Evolutionary conservation across 2,113 vertebrate species (phyloP).

Genomic region (Zonotrichia leucophrys): DNA sequence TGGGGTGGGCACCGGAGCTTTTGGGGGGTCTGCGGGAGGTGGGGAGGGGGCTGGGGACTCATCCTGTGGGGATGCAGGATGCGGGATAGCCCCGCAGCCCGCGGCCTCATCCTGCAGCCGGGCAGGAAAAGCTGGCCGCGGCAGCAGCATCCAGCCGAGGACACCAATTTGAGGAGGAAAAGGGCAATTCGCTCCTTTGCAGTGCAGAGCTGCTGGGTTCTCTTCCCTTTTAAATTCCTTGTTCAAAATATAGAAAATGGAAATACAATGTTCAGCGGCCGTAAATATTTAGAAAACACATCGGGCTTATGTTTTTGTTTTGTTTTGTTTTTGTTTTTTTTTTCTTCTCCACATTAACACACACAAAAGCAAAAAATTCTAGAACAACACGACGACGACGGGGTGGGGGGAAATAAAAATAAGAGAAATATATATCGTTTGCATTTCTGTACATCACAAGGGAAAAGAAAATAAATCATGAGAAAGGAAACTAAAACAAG

Average conservation of each 20-base stretch:
- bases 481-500: slow-evolving; percentile 62
- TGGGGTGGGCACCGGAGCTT: neutral
- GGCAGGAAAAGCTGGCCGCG: rapidly evolving
- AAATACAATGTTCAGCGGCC: slow-evolving; percentile 44
- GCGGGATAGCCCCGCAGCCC: neutral
- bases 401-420: neutral
- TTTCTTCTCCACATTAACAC: slow-evolving; percentile 74
- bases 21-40: neutral
- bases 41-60: neutral
- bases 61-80: neutral
- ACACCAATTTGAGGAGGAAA: neutral
- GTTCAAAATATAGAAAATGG: slow-evolving; percentile 44
- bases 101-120: neutral
- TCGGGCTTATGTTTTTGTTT: neutral
- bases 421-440: slow-evolving; percentile 62
- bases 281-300: slow-evolving; percentile 67
- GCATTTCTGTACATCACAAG: slow-evolving; percentile 79
- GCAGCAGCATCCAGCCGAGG: neutral
- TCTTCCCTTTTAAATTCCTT: slow-evolving; percentile 83
- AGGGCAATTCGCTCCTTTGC: neutral
- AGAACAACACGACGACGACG: slow-evolving; percentile 69
- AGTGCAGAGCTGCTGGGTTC: slow-evolving; percentile 13
- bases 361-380: slow-evolving; percentile 78
- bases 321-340: neutral
- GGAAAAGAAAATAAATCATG: slow-evolving; percentile 46